Base-by-base conservation (phyloP, 2,888 invertebrate species). In the Drosophila tripunctata region DNA sequence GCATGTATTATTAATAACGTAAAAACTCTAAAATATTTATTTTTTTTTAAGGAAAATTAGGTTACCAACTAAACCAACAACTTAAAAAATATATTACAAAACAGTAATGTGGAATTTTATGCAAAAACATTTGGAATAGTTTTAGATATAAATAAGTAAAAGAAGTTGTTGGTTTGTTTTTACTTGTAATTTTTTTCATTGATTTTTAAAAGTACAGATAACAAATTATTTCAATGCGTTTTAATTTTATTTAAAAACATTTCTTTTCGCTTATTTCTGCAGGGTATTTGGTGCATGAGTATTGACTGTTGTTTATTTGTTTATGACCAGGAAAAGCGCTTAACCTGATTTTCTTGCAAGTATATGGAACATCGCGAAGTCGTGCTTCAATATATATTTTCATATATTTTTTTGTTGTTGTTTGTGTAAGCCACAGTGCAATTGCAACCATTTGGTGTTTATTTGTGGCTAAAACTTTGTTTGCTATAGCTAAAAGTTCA, bases 271-370 rank as follows among this genome's bases (percentile, higher is more conserved):
- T 15, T 5, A 4, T 15, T 14, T 15, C 3, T 48, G n/a, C 7
- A 60, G 63, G 48, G 67, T 44, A 52, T 67, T 14, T 27, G 12
- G 4, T n/a, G 22, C 10, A 10, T 19, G 12, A 4, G 7, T 2
- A 22, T 10, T 38, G 30, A 10, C 2, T 8, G 14, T 27, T 55
- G 17, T 50, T 50, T 58, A 6, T 31, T 36, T 24, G n/a, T 27
- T 12, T 15, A 35, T 41, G 19, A 21, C 22, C 33, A 33, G 7
- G 44, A 22, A n/a, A 19, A 33, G 27, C 52, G 51, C 73, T 79
- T 82, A 74, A 65, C 75, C 81, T 73, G 67, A 58, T 79, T 81
- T 69, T 67, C 48, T 67, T 66, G 31, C 40, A 24, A 61, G 48
- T 48, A 43, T 7, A 33, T 38, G 43, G 36, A 43, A 36, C 12